Evolutionary conservation across 2,888 invertebrate species (phyloP).

Genomic region (Thysanoteuthis rhombus): DNA sequence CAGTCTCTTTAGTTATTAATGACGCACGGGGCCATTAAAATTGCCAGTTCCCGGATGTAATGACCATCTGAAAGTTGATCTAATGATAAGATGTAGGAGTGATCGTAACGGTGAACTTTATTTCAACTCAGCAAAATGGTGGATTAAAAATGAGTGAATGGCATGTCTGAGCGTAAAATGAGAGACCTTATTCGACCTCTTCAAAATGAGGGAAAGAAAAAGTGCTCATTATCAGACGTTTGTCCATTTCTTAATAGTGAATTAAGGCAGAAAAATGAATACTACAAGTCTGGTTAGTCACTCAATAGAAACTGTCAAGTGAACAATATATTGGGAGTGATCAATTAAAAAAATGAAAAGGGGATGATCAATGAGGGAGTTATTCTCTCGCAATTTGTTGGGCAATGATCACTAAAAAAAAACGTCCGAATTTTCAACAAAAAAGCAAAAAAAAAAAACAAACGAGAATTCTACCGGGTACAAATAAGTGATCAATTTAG

Average conservation of each 20-base stretch:
- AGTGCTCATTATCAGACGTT: not conserved
- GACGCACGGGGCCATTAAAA: not conserved
- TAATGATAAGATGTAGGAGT: not conserved
- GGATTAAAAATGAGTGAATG: not conserved
- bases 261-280: not conserved
- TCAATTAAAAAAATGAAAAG: too few relatives aligned
- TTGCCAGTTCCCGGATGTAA: not conserved
- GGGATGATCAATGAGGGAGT: too few relatives aligned
- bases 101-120: not conserved
- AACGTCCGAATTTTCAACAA: too few relatives aligned
- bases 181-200: not conserved
- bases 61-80: not conserved
- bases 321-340: too few relatives aligned
- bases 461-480: too few relatives aligned
- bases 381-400: too few relatives aligned
- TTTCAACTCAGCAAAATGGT: not conserved
- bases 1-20: not conserved
- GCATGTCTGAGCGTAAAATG: not conserved
- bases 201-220: not conserved
- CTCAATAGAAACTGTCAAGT: too few relatives aligned
- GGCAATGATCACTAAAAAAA: too few relatives aligned
- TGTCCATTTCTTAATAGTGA: not conserved
- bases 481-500: too few relatives aligned
- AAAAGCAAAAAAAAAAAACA: too few relatives aligned
- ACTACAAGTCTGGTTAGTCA: too few relatives aligned